phyloP scores from a whole-genome alignment of 2,888 invertebrate species.

The Eutolmus rufibarbis region DNA sequence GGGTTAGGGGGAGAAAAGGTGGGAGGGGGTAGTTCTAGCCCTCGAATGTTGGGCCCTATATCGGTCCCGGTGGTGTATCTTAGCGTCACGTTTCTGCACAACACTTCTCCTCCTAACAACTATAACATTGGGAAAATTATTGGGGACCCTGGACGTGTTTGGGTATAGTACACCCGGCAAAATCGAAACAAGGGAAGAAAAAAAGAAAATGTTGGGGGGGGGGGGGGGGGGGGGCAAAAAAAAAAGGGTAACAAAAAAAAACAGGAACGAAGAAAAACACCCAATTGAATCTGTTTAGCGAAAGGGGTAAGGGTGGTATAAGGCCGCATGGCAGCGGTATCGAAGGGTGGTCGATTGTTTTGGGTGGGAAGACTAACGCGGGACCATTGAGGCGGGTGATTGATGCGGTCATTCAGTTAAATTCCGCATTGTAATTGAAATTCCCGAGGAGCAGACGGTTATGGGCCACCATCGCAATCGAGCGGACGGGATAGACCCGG shows the following conservation, averaged over 20 bases:
- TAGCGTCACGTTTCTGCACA: constrained; percentile 30
- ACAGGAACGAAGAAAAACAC: constrained; percentile 18
- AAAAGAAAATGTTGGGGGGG: background rate
- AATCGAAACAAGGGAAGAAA: background rate
- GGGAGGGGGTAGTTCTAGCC: background rate
- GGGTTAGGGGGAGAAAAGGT: background rate
- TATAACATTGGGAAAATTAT: background rate
- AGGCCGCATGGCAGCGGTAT: background rate
- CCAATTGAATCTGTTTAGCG: constrained; percentile 35
- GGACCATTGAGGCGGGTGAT: constrained; percentile 40
- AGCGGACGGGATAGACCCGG: background rate
- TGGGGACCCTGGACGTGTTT: background rate
- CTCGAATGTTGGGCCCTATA: background rate
- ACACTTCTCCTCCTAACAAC: constrained; percentile 5
- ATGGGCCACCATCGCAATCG: constrained; percentile 13
- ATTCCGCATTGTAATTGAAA: constrained; percentile 41
- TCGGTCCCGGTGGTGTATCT: background rate
- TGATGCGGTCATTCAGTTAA: constrained; percentile 41
- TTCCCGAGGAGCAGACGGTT: constrained; percentile 28
- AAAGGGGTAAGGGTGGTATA: constrained; percentile 3
- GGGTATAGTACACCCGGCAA: background rate
- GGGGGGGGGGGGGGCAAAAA: background rate
- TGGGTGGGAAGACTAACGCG: constrained; percentile 35
- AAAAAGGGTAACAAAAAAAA: background rate
- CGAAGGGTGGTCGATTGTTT: constrained; percentile 31